Percentiles rank a stretch among this genome's conserved stretches.
These are phyloP conservation scores for Gymnodraco acuticeps DNA, from an alignment of 2,797 vertebrate species.

Conservation along the genomic window DNA sequence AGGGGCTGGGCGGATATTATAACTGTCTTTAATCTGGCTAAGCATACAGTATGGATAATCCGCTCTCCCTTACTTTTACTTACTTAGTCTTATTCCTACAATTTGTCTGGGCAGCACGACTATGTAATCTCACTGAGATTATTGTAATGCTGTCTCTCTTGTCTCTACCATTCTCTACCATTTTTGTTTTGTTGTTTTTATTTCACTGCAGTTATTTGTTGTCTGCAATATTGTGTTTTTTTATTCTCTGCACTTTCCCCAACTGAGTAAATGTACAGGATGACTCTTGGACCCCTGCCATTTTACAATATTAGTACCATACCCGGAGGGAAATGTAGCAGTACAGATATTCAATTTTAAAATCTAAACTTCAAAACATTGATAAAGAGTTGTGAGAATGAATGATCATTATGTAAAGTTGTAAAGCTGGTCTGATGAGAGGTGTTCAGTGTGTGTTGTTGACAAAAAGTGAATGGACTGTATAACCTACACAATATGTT, in stretches of 20 bases:
- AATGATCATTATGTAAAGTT: not conserved
- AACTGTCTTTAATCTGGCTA: conserved; percentile 74
- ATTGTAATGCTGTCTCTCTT: conserved; percentile 60
- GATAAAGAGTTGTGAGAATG: not conserved
- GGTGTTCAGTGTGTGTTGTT: conserved; percentile 18
- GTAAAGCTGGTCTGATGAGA: conserved; percentile 12
- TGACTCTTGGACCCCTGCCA: not conserved
- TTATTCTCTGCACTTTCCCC: not conserved
- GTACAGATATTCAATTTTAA: not conserved
- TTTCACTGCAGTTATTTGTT: not conserved
- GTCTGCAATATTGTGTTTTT: not conserved
- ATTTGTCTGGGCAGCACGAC: conserved; percentile 44
- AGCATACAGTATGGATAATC: conserved; percentile 70
- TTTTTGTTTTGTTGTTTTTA: conserved; percentile 14
- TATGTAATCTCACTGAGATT: conserved; percentile 71
- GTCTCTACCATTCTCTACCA: conserved; percentile 9
- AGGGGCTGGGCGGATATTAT: conserved; percentile 53
- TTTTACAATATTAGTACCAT: not conserved
- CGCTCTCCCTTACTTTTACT: conserved; percentile 52
- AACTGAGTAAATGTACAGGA: not conserved
- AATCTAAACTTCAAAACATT: not conserved
- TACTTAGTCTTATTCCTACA: conserved; percentile 50
- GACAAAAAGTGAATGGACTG: conserved; percentile 36
- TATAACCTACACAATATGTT: conserved; percentile 46
- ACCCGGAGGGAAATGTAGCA: not conserved